Conservation (phyloP, 2,888 invertebrate species). For the Argynnis bischoffii region DNA sequence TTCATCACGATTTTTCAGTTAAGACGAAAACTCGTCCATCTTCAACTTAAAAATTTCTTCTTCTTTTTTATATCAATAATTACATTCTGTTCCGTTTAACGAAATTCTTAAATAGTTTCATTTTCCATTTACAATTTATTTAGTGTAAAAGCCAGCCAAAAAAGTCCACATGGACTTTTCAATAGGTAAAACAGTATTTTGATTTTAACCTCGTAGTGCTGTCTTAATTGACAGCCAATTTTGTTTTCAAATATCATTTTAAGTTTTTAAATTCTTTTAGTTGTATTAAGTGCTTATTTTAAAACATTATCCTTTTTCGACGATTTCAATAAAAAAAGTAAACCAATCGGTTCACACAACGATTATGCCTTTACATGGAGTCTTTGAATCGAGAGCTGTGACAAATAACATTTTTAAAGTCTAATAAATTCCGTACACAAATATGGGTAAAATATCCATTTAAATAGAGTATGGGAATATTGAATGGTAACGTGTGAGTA, state of each 20-base stretch:
- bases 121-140: too few species aligned
- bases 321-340: constrained; percentile 16
- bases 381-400: constrained; percentile 25
- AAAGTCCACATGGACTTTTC: too few species aligned
- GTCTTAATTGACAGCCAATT: neutral
- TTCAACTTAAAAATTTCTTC: too few species aligned
- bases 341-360: constrained; percentile 33
- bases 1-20: neutral
- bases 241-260: neutral
- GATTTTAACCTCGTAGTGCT: too few species aligned
- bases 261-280: neutral
- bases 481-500: constrained; percentile 13
- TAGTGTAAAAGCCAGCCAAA: too few species aligned
- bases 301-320: constrained; percentile 22
- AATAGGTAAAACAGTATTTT: too few species aligned
- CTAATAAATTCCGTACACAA: constrained; percentile 28
- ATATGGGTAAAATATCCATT: constrained; percentile 32
- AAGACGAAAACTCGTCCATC: neutral
- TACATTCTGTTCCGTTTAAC: too few species aligned
- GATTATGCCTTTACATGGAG: constrained; percentile 37
- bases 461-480: constrained; percentile 30
- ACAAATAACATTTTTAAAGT: constrained; percentile 34
- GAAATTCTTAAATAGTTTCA: too few species aligned
- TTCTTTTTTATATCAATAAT: too few species aligned
- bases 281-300: neutral